A percentile compares a stretch with the other conserved stretches of the same genome.
Evolutionary conservation across 1,140 invertebrate species (phyloP).

Genomic region (Drosophila ananassae): DNA sequence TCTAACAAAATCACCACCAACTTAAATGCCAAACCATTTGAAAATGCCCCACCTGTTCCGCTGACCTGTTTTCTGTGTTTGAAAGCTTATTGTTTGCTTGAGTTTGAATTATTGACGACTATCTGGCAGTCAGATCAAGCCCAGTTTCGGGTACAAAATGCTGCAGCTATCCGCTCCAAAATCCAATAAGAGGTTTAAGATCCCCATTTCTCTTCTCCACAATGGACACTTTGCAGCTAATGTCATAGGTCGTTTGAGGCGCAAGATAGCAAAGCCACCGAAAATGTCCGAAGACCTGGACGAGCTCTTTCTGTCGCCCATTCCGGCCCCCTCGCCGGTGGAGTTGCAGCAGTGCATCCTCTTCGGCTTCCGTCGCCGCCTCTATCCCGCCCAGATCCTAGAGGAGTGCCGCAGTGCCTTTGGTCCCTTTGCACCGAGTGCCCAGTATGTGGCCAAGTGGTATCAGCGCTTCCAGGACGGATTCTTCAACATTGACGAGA

Average conservation of each 20-base stretch:
- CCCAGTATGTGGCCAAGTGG: conserved; percentile 68
- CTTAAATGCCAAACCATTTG: conserved; percentile 1
- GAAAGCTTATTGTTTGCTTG: conserved; percentile 3
- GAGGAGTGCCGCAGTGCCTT: conserved; percentile 70
- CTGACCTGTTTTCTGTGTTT: conserved; percentile 2
- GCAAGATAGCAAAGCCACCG: conserved; percentile 43
- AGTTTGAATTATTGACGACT: conserved; percentile 23
- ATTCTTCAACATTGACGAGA: conserved; percentile 56
- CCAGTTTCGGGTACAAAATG: conserved; percentile 1
- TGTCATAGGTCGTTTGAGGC: conserved; percentile 72
- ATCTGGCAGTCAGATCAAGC: not conserved
- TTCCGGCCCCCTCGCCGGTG: conserved; percentile 63
- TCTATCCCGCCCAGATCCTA: conserved; percentile 66
- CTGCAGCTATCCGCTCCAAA: conserved; percentile 22
- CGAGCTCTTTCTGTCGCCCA: conserved; percentile 70
- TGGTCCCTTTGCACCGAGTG: conserved; percentile 67
- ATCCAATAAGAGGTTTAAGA: conserved; percentile 24
- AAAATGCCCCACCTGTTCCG: conserved; percentile 6
- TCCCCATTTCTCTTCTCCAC: conserved; percentile 28
- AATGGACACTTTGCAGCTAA: conserved; percentile 63
- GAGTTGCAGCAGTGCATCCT: conserved; percentile 75
- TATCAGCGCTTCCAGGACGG: conserved; percentile 73
- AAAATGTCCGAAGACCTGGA: conserved; percentile 76
- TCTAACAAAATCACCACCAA: not conserved
- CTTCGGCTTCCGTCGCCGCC: conserved; percentile 70